Evolutionary conservation across 2,888 invertebrate species (phyloP).

Genomic region (Chrysolina oricalcia): DNA sequence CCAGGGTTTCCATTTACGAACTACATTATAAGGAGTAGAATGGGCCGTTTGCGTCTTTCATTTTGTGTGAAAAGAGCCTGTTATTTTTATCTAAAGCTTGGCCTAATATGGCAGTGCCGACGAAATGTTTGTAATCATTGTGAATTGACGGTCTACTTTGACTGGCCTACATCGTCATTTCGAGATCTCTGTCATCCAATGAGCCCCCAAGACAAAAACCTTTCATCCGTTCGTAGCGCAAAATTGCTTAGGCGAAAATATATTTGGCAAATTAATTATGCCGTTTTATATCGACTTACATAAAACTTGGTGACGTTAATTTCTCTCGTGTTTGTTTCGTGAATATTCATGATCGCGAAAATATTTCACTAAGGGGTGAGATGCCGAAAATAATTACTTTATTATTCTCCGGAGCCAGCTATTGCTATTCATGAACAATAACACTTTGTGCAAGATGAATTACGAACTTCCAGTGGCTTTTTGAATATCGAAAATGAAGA

Average conservation of each 20-base stretch:
- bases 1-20: too few species aligned
- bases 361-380: slow-evolving; percentile 10
- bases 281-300: slow-evolving; percentile 44
- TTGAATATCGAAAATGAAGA: slow-evolving; percentile 5
- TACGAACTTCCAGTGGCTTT: slow-evolving; percentile 11
- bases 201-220: slow-evolving; percentile 14
- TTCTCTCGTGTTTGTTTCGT: slow-evolving; percentile 45
- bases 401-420: slow-evolving; percentile 40
- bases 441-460: slow-evolving; percentile 43
- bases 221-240: slow-evolving; percentile 1
- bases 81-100: too few species aligned
- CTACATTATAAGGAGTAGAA: too few species aligned
- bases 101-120: too few species aligned
- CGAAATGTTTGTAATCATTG: too few species aligned
- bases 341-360: slow-evolving; percentile 41
- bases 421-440: slow-evolving; percentile 46
- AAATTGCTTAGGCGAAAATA: slow-evolving; percentile 19
- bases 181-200: not conserved
- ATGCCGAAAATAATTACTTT: slow-evolving; percentile 47
- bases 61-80: too few species aligned
- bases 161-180: slow-evolving; percentile 15
- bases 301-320: slow-evolving; percentile 42
- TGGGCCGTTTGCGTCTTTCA: too few species aligned
- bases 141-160: too few species aligned
- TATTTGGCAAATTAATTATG: slow-evolving; percentile 42